Conservation (phyloP, 1,140 invertebrate species). For the Rhopalosiphum maidis region DNA sequence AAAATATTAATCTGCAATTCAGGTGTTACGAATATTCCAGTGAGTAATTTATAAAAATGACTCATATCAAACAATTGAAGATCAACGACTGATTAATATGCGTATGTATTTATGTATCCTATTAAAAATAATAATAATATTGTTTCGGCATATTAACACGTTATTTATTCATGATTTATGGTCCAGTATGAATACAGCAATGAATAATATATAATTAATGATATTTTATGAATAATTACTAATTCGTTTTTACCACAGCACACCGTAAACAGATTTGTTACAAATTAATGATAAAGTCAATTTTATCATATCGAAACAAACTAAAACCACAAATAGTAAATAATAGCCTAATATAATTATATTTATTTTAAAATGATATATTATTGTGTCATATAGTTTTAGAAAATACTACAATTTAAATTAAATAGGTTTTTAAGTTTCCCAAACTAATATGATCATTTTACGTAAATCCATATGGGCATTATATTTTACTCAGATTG, state of each 20-base stretch:
- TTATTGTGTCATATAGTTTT: neutral
- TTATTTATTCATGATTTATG: neutral
- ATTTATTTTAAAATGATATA: neutral
- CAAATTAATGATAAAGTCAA: neutral
- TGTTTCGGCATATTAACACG: neutral
- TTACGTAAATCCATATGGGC: neutral
- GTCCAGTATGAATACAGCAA: neutral
- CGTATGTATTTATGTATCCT: neutral
- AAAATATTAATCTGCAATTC: neutral
- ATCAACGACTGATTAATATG: neutral
- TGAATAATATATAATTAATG: neutral
- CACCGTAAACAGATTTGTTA: neutral
- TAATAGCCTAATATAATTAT: neutral
- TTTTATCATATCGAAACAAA: neutral
- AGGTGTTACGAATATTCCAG: neutral
- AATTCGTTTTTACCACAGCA: neutral
- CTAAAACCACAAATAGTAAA: neutral
- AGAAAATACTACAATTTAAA: neutral
- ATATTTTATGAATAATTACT: neutral
- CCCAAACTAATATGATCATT: neutral
- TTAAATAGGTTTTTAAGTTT: neutral
- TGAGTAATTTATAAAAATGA: neutral
- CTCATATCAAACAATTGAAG: neutral
- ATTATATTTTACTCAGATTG: neutral
- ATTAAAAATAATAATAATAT: neutral